Evolutionary conservation across 2,797 vertebrate species (phyloP).

Genomic region (Percopsis omiscomaycus): DNA sequence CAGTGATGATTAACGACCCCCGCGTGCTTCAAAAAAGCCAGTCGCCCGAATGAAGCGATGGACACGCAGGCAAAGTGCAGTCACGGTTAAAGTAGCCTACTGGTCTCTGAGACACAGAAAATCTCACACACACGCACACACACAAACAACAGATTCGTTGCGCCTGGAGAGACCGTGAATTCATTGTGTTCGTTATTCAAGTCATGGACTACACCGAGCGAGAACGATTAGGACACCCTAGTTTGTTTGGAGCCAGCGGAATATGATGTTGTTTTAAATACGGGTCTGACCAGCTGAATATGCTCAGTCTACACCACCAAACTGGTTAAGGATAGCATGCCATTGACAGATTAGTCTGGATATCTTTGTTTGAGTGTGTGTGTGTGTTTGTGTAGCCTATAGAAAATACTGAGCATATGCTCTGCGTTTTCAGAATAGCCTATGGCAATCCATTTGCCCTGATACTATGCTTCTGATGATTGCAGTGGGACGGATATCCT

Average conservation of each 20-base stretch:
- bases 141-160: constrained; percentile 21
- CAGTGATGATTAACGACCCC: constrained; percentile 67
- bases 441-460: constrained; percentile 51
- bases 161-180: constrained; percentile 50
- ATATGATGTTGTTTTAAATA: constrained; percentile 35
- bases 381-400: constrained; percentile 17
- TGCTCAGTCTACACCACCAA: too few relatives aligned
- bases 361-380: constrained; percentile 10
- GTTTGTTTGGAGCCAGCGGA: constrained; percentile 57
- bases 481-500: constrained; percentile 65
- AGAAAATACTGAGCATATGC: constrained; percentile 35
- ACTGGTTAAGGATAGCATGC: constrained; percentile 12
- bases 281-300: constrained; percentile 27
- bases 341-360: constrained; percentile 12
- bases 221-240: constrained; percentile 55
- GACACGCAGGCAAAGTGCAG: constrained; percentile 50
- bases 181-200: constrained; percentile 67
- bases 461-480: constrained; percentile 63
- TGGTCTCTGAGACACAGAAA: constrained; percentile 44
- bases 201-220: constrained; percentile 68
- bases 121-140: constrained; percentile 23
- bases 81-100: constrained; percentile 60
- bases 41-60: constrained; percentile 20
- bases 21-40: constrained; percentile 50
- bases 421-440: constrained; percentile 48